A percentile compares a stretch with the other conserved stretches of the same genome.
These are phyloP conservation scores for Oryctolagus cuniculus DNA, from an alignment of 2,113 vertebrate genomes.

Conservation along the genomic window DNA sequence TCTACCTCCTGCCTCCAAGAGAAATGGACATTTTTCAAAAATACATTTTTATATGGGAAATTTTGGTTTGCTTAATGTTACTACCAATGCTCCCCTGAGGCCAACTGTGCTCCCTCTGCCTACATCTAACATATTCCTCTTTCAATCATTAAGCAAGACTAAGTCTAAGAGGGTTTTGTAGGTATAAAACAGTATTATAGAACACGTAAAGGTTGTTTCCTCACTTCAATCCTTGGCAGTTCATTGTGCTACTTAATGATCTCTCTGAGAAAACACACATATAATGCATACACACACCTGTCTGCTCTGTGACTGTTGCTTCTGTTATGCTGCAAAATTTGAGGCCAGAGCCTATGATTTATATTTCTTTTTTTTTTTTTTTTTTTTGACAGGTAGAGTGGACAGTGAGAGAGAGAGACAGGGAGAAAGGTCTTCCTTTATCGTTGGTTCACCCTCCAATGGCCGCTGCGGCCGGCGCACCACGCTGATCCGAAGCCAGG, in stretches of 20 bases:
- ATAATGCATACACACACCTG: not conserved
- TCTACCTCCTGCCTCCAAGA: not conserved
- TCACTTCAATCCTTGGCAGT: not conserved
- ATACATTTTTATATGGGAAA: not conserved
- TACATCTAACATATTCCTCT: constrained; percentile 6
- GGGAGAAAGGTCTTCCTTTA: too few species aligned
- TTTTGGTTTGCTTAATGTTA: not conserved
- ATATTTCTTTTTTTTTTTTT: not conserved
- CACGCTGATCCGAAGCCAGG: too few species aligned
- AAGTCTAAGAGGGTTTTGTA: not conserved
- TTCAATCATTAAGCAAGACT: constrained; percentile 26
- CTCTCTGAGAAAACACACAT: not conserved
- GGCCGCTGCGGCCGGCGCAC: too few species aligned
- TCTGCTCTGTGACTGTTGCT: not conserved
- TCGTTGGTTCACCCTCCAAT: too few species aligned
- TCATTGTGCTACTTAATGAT: not conserved
- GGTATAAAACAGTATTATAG: not conserved
- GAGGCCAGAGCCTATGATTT: not conserved
- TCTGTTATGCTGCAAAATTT: not conserved
- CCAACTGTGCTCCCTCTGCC: not conserved
- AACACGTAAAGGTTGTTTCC: not conserved
- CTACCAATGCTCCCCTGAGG: not conserved
- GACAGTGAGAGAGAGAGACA: too few species aligned
- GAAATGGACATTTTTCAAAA: not conserved
- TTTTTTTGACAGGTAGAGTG: too few species aligned